phyloP scores from a whole-genome alignment of 2,113 vertebrate genomes.

The Oryctolagus cuniculus region DNA sequence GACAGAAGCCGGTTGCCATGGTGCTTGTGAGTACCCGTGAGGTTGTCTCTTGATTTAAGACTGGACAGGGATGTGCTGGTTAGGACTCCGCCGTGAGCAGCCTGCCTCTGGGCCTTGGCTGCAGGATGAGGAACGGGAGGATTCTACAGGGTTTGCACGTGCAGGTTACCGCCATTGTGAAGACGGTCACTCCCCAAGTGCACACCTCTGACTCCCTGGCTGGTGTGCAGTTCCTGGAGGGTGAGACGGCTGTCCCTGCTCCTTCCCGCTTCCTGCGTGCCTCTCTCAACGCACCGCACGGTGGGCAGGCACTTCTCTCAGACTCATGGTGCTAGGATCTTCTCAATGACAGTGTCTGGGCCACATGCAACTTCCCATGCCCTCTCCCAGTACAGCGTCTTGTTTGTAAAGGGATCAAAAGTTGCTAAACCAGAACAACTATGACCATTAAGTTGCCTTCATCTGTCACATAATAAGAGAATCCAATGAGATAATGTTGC shows the following conservation, averaged over 20 bases:
- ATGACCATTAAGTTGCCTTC: not conserved
- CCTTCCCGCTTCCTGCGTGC: too few species aligned
- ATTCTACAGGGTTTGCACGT: accelerated
- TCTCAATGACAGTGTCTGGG: not conserved
- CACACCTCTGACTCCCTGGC: accelerated
- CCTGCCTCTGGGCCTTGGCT: not conserved
- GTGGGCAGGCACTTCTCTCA: not conserved
- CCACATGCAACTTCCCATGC: not conserved
- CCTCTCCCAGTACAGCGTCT: not conserved
- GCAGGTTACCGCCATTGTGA: not conserved
- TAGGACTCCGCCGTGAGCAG: accelerated
- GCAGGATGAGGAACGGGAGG: not conserved
- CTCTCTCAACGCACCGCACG: not conserved
- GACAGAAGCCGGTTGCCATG: not conserved
- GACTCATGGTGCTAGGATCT: accelerated
- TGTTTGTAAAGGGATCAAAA: not conserved
- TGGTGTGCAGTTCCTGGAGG: not conserved
- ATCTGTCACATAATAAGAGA: not conserved
- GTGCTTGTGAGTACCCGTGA: not conserved
- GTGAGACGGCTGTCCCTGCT: accelerated
- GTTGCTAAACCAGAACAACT: not conserved
- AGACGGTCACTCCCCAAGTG: not conserved
- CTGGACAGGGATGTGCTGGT: too few species aligned
- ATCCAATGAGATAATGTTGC: not conserved
- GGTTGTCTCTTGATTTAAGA: not conserved